phyloP scores from a whole-genome alignment of 2,113 vertebrate species.

The Falcunculus frontatus region DNA sequence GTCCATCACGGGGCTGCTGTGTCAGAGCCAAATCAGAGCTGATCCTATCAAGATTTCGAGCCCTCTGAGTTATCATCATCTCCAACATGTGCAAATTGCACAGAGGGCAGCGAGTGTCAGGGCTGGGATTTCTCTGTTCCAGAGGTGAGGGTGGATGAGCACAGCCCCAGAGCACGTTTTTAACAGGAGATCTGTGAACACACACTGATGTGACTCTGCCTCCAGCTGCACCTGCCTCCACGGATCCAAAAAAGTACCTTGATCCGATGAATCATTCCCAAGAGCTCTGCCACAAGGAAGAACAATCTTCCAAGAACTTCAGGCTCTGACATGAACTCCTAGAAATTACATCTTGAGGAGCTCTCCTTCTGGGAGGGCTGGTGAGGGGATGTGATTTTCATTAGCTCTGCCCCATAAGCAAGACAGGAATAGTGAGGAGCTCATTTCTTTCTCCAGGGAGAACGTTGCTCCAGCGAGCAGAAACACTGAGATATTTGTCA shows the following conservation, averaged over 20 bases:
- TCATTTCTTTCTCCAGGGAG: background rate
- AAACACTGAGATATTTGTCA: background rate
- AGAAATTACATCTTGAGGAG: background rate
- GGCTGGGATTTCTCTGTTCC: background rate
- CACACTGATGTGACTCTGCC: background rate
- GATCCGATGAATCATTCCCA: background rate
- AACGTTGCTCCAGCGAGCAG: background rate
- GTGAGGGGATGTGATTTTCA: background rate
- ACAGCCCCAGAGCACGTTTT: background rate
- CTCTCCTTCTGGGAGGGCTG: background rate
- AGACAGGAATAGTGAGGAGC: background rate
- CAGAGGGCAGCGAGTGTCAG: background rate
- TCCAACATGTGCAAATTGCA: background rate
- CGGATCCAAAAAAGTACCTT: background rate
- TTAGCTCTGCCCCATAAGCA: background rate
- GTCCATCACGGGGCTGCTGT: background rate
- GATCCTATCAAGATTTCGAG: background rate
- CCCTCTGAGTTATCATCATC: no score
- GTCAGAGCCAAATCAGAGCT: background rate
- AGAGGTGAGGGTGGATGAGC: background rate
- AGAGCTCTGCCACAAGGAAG: background rate
- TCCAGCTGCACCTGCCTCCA: background rate
- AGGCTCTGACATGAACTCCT: background rate
- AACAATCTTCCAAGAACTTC: background rate
- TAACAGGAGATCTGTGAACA: background rate